These are phyloP conservation scores for Sarcophaga rosellei DNA, from an alignment of 2,888 invertebrate species.

Conservation along the genomic window DNA sequence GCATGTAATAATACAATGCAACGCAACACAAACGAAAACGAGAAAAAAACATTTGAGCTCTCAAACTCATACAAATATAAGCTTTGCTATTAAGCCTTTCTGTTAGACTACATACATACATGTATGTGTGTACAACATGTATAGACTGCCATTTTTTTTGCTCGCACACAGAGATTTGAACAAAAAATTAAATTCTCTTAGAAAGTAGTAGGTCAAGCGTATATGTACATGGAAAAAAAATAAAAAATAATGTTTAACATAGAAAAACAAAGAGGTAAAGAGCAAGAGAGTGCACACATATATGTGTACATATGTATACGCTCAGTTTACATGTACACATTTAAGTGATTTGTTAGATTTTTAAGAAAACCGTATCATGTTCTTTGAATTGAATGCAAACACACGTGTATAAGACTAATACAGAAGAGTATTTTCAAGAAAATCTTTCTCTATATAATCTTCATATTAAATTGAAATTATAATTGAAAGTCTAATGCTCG, in stretches of 20 bases:
- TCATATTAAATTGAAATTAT: neutral
- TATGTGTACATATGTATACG: neutral
- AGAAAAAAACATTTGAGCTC: too few relatives aligned
- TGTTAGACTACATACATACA: too few relatives aligned
- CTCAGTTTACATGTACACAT: constrained; percentile 8
- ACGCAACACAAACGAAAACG: too few relatives aligned
- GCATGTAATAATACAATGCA: neutral
- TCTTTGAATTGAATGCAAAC: constrained; percentile 14
- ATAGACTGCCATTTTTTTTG: neutral
- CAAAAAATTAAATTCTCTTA: constrained; percentile 33
- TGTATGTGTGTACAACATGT: too few relatives aligned
- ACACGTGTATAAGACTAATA: neutral
- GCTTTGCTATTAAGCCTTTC: constrained; percentile 21
- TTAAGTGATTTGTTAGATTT: constrained; percentile 4
- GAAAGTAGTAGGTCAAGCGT: constrained; percentile 58
- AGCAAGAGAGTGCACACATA: too few relatives aligned
- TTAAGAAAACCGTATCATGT: neutral
- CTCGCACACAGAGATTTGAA: neutral
- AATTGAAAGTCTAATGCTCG: neutral
- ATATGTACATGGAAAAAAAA: constrained; percentile 28
- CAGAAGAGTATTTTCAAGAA: too few relatives aligned
- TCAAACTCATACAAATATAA: neutral
- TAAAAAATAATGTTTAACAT: neutral
- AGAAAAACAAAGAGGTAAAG: neutral
- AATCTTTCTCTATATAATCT: too few relatives aligned